These are phyloP conservation scores for Eilema depressum DNA, from an alignment of 2,888 invertebrate genomes.

Conservation along the genomic window DNA sequence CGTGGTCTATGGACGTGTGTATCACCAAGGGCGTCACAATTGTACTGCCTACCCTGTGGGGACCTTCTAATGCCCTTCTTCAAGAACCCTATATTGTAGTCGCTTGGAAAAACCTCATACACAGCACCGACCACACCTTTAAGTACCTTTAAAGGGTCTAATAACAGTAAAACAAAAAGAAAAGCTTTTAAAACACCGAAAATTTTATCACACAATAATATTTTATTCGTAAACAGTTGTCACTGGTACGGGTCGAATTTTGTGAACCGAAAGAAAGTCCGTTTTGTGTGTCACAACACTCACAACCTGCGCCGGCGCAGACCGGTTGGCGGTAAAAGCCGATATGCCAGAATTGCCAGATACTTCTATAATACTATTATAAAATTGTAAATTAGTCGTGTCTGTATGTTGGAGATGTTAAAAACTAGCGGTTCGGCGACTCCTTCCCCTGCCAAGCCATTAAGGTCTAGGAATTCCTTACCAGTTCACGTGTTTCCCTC, in stretches of 20 bases:
- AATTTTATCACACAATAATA: slow-evolving; percentile 19
- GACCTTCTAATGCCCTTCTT: too few species aligned
- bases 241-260: slow-evolving; percentile 14
- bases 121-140: background rate
- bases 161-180: slow-evolving; percentile 7
- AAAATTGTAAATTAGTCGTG: too few species aligned
- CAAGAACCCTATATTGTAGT: too few species aligned
- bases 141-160: background rate
- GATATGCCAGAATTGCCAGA: slow-evolving; percentile 7
- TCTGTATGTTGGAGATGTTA: too few species aligned
- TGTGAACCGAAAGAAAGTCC: slow-evolving; percentile 22
- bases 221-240: slow-evolving; percentile 16
- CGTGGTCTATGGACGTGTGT: too few species aligned
- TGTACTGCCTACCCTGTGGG: too few species aligned
- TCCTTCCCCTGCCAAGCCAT: too few species aligned
- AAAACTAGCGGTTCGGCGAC: too few species aligned
- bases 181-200: slow-evolving; percentile 6
- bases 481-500: too few species aligned
- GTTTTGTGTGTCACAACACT: slow-evolving; percentile 23
- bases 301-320: slow-evolving; percentile 17
- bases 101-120: too few species aligned
- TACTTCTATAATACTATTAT: background rate
- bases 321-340: slow-evolving; percentile 29
- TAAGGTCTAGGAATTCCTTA: too few species aligned
- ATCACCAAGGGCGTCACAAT: too few species aligned